Evolutionary conservation across 2,888 invertebrate genomes (phyloP), one percentile per base, ranked within the genome.

Genomic region (Agapostemon virescens): DNA sequence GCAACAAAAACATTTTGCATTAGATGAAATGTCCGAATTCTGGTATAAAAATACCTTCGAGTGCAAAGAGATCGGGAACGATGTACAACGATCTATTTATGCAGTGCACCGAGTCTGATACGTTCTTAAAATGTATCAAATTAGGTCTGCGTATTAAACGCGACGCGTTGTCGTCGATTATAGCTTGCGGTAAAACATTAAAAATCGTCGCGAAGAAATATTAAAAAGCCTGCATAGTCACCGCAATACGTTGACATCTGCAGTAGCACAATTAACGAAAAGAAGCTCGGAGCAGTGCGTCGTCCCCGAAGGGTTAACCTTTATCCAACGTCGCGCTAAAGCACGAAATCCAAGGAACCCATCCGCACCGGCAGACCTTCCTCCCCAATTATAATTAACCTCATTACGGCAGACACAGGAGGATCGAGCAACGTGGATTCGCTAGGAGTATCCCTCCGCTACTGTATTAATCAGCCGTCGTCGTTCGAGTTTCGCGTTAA

Each of bases 401-500:
- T 13, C n/a, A n/a, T 63, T 63, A 63, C 63, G 4, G n/a, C 36
- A 63, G 20, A 11, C 9, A 63, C 13, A 63, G 13, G 33, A 36
- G 20, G 36, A 63, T 63, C 20, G 13, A 36, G 33, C n/a, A 63
- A 20, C n/a, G 36, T 5, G n/a, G 33, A 36, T 36, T 36, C 36
- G 20, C 7, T 61, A 61, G 33, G 20, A 61, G 11, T 61, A 61
- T 61, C 1, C 61, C 61, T 20, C 61, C 3, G 17, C 61, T 61
- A 20, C 61, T 30, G 61, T 61, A 61, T 52, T 45, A 66, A 66
- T 42, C 40, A 42, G 20, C 26, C 13, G 26, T n/a, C n/a, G 20
- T 11, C 26, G 26, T 33, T 40, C 55, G 33, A 68, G 26, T 40
- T 63, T 55, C 26, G 52, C 68, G 45, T 83, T 76, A 75, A 58